A percentile compares a stretch with the other conserved stretches of the same genome.
Evolutionary conservation across 2,113 vertebrate genomes (phyloP).

Genomic region (Boulengeromyrus knoepffleri): DNA sequence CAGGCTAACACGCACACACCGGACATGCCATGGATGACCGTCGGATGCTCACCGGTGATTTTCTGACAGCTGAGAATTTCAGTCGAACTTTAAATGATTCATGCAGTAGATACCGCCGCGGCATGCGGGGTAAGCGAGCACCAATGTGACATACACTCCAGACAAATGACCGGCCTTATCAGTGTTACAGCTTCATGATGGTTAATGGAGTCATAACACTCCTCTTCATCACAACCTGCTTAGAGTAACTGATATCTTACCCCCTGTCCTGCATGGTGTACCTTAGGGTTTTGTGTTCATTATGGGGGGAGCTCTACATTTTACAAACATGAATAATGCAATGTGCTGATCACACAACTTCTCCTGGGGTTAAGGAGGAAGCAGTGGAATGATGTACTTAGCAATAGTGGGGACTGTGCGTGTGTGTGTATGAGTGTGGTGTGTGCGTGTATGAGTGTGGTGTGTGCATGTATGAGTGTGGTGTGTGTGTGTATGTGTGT

Average conservation of each 20-base stretch:
- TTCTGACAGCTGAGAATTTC: background rate
- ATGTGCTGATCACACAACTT: background rate
- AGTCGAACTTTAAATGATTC: conserved; percentile 7
- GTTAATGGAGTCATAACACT: background rate
- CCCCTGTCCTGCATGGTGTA: background rate
- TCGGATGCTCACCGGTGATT: background rate
- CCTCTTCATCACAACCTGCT: background rate
- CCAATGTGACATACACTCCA: background rate
- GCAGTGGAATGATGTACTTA: background rate
- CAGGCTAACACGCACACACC: background rate
- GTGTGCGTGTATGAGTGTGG: background rate
- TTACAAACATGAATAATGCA: conserved; percentile 11
- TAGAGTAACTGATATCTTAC: background rate
- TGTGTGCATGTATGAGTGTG: no score
- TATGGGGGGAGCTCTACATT: background rate
- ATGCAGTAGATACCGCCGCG: background rate
- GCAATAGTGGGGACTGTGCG: background rate
- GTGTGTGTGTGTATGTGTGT: no score
- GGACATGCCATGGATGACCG: background rate
- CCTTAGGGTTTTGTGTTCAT: background rate
- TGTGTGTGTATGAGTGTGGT: background rate
- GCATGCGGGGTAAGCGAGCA: background rate
- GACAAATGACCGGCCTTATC: background rate
- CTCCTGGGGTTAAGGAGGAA: background rate
- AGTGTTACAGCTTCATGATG: background rate